Evolutionary conservation across 2,888 invertebrate species (phyloP).

Genomic region (Darwinula stevensoni): DNA sequence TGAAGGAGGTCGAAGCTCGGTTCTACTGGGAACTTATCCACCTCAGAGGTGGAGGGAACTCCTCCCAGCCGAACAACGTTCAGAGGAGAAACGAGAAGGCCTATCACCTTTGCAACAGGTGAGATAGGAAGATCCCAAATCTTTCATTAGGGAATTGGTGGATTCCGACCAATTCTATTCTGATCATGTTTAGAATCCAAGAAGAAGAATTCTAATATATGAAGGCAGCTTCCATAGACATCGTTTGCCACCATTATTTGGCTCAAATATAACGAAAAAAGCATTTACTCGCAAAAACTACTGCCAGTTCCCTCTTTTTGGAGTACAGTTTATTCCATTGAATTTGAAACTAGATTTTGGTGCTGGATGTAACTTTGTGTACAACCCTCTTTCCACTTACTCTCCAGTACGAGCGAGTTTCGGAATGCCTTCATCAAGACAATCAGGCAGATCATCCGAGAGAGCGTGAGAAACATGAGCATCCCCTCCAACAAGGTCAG

Average conservation of each 20-base stretch:
- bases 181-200: too few relatives aligned
- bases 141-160: too few relatives aligned
- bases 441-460: constrained; percentile 82
- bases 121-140: constrained; percentile 10
- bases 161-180: too few relatives aligned
- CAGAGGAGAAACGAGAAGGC: constrained; percentile 84
- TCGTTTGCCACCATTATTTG: too few relatives aligned
- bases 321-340: too few relatives aligned
- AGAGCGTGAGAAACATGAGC: constrained; percentile 88
- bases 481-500: constrained; percentile 38
- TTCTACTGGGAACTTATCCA: constrained; percentile 93
- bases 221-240: too few relatives aligned
- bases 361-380: too few relatives aligned
- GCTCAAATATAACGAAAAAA: not conserved
- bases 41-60: constrained; percentile 41
- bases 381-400: too few relatives aligned
- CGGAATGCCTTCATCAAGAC: constrained; percentile 89
- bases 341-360: too few relatives aligned
- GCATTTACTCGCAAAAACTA: not conserved
- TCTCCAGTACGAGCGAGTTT: constrained; percentile 70
- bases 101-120: constrained; percentile 86
- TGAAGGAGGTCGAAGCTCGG: constrained; percentile 56
- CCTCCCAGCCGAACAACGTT: constrained; percentile 18
- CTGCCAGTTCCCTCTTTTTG: not conserved
- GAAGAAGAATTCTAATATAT: too few relatives aligned